A percentile compares a stretch with the other conserved stretches of the same genome.
These are phyloP conservation scores for Sebastes melanostomus DNA, from an alignment of 2,797 vertebrate genomes.

Conservation along the genomic window DNA sequence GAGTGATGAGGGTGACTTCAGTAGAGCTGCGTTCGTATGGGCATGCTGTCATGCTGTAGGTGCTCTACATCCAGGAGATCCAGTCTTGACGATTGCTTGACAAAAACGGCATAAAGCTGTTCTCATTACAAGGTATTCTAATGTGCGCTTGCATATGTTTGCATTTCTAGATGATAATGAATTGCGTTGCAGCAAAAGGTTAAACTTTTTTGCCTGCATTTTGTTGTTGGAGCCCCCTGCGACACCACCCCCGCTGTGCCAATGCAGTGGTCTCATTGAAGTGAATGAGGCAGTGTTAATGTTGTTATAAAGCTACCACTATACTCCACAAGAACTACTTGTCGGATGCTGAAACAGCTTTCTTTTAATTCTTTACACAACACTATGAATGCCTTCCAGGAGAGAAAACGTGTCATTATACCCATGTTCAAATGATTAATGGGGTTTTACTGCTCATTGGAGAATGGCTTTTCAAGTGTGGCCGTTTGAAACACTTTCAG, in stretches of 20 bases:
- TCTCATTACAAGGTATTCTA: not conserved
- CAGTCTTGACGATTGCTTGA: not conserved
- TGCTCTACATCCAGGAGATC: not conserved
- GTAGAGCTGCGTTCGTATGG: not conserved
- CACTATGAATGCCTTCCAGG: not conserved
- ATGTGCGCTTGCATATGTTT: not conserved
- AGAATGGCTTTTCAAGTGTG: not conserved
- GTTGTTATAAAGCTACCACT: not conserved
- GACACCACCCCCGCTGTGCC: not conserved
- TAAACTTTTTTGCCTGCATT: not conserved
- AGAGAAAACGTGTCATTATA: not conserved
- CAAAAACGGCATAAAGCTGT: not conserved
- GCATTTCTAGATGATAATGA: not conserved
- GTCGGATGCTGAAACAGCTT: not conserved
- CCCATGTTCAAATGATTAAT: not conserved
- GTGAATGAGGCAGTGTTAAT: not conserved
- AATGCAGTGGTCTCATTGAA: not conserved
- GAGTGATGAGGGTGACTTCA: slow-evolving; percentile 42
- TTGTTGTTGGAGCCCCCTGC: not conserved
- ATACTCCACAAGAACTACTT: not conserved
- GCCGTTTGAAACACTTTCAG: not conserved
- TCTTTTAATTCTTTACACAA: not conserved
- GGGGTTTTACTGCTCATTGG: not conserved
- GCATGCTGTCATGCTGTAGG: not conserved
- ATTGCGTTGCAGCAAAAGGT: not conserved